Evolutionary conservation across 2,797 vertebrate species (phyloP).

Genomic region (Anguilla pacifica): DNA sequence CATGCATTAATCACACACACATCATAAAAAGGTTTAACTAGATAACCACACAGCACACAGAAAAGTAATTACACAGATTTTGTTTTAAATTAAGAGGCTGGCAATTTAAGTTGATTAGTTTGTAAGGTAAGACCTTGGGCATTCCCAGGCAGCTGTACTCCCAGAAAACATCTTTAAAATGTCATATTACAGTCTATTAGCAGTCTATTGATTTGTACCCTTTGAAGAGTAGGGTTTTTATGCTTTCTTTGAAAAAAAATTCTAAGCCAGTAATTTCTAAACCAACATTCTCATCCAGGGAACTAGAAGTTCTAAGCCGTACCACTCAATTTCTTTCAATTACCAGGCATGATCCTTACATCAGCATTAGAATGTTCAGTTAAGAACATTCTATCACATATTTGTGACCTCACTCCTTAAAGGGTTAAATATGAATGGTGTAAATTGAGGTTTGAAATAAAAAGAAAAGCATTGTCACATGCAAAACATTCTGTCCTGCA

Average conservation of each 20-base stretch:
- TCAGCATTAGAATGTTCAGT: no score
- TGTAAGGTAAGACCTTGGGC: not conserved
- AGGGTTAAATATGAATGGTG: not conserved
- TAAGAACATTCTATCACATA: no score
- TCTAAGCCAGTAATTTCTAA: no score
- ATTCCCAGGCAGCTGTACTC: not conserved
- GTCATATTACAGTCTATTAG: not conserved
- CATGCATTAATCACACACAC: not conserved
- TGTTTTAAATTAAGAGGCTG: slow-evolving; percentile 2
- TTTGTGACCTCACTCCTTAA: no score
- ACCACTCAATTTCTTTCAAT: no score
- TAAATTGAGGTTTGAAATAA: not conserved
- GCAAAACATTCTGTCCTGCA: not conserved
- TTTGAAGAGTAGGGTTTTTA: no score
- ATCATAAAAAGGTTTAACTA: not conserved
- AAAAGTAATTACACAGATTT: not conserved
- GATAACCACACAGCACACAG: not conserved
- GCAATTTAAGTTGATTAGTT: not conserved
- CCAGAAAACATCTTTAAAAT: not conserved
- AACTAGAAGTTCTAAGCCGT: no score
- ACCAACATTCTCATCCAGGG: no score
- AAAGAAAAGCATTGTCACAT: not conserved
- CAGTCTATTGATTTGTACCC: no score
- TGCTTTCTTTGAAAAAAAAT: no score
- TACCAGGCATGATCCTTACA: no score